Conservation (phyloP, 2,797 vertebrate genomes). For the Lophotriccus pileatus region DNA sequence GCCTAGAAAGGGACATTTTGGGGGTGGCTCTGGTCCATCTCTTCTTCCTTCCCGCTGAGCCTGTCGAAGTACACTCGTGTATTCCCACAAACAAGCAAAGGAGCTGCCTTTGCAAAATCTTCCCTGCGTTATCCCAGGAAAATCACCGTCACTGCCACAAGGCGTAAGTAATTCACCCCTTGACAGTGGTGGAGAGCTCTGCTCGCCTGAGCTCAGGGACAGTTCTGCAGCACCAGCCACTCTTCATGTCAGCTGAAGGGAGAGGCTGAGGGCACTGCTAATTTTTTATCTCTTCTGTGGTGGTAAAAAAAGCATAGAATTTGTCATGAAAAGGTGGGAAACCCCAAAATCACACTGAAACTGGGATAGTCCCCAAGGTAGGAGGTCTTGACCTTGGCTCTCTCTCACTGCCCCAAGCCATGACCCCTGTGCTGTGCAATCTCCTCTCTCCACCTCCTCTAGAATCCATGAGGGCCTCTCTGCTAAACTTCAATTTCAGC, state of each 20-base stretch:
- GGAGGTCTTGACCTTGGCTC: background rate
- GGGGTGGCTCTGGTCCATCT: background rate
- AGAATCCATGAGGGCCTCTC: background rate
- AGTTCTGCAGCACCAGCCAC: background rate
- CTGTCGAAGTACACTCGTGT: rapidly evolving
- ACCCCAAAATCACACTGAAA: background rate
- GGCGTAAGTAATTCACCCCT: background rate
- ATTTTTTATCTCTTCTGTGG: background rate
- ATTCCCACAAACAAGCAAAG: background rate
- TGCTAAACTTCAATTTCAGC: background rate
- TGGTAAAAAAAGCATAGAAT: rapidly evolving
- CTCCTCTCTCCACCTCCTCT: background rate
- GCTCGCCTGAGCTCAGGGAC: rapidly evolving
- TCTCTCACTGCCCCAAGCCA: rapidly evolving
- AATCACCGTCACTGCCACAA: background rate
- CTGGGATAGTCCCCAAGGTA: background rate
- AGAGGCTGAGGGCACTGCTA: background rate
- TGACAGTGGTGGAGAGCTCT: background rate
- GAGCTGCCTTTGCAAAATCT: background rate
- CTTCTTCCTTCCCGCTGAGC: rapidly evolving
- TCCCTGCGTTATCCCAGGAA: background rate
- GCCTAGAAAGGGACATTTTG: rapidly evolving
- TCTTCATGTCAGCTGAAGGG: rapidly evolving
- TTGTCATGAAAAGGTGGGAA: background rate
- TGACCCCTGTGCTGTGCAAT: background rate